phyloP scores from a whole-genome alignment of 2,888 invertebrate genomes.

The Chaetoderma sp. region DNA sequence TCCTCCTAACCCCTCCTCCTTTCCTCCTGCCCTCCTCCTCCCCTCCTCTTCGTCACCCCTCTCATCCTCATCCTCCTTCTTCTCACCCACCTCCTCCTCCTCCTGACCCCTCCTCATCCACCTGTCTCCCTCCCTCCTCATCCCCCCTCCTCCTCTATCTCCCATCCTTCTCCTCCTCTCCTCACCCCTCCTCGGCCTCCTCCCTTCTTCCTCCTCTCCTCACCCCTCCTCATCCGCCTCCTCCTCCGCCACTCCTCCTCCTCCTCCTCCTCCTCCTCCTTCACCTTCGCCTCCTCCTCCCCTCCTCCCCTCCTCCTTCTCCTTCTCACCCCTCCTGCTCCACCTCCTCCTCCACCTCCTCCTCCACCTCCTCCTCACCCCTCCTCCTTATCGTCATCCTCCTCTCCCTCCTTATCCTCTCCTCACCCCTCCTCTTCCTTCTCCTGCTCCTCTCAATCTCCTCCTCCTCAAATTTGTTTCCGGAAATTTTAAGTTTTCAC shows the following conservation, averaged over 20 bases:
- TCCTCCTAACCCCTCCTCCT: too few species aligned
- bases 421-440: neutral
- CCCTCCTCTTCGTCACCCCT: too few species aligned
- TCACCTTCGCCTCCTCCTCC: neutral
- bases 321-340: slow-evolving; percentile 11
- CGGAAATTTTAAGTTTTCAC: too few species aligned
- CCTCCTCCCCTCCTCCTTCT: neutral
- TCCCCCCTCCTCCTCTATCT: neutral
- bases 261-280: neutral
- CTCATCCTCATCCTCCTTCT: too few species aligned
- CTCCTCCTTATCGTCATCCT: neutral
- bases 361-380: slow-evolving; percentile 6
- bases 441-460: neutral
- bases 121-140: too few species aligned
- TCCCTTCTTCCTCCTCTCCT: neutral
- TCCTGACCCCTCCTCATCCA: too few species aligned
- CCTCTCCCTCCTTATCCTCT: neutral
- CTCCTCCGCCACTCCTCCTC: neutral
- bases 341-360: slow-evolving; percentile 16
- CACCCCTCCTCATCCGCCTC: neutral
- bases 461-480: too few species aligned
- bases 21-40: too few species aligned
- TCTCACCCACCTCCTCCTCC: too few species aligned
- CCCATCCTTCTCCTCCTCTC: neutral
- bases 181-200: too few species aligned